These are phyloP conservation scores for Tinamus major DNA, from an alignment of 2,797 vertebrate genomes.

Conservation along the genomic window DNA sequence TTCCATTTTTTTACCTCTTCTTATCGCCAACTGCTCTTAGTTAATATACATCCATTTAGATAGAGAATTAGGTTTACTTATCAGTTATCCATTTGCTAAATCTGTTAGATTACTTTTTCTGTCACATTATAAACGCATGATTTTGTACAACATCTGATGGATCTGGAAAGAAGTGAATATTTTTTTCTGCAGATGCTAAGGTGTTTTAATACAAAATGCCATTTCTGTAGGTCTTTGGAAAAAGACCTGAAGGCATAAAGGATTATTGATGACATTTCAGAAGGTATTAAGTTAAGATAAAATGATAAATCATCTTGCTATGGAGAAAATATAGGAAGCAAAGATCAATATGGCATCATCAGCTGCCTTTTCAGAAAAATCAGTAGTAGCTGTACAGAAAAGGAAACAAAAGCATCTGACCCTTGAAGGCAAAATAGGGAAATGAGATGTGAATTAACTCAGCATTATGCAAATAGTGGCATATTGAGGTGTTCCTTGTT, in stretches of 20 bases:
- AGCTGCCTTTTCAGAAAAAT: not conserved
- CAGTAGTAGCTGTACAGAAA: not conserved
- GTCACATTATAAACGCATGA: not conserved
- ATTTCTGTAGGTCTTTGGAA: not conserved
- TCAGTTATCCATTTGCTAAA: not conserved
- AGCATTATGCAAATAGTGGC: not conserved
- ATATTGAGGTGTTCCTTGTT: not conserved
- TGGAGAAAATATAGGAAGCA: not conserved
- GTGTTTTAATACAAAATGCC: not conserved
- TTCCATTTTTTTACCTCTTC: not conserved
- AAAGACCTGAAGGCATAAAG: not conserved
- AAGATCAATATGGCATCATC: not conserved
- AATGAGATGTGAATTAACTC: not conserved
- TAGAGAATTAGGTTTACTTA: not conserved
- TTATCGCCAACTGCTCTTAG: not conserved
- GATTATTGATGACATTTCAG: not conserved
- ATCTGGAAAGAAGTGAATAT: not conserved
- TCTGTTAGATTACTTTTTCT: not conserved
- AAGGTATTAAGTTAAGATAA: not conserved
- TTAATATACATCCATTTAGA: not conserved
- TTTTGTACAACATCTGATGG: not conserved
- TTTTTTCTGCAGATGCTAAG: not conserved
- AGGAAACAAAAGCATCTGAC: not conserved
- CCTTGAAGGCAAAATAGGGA: not conserved
- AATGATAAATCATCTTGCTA: not conserved